These are phyloP conservation scores for Phortica variegata DNA, from an alignment of 1,140 invertebrate species.

Conservation along the genomic window DNA sequence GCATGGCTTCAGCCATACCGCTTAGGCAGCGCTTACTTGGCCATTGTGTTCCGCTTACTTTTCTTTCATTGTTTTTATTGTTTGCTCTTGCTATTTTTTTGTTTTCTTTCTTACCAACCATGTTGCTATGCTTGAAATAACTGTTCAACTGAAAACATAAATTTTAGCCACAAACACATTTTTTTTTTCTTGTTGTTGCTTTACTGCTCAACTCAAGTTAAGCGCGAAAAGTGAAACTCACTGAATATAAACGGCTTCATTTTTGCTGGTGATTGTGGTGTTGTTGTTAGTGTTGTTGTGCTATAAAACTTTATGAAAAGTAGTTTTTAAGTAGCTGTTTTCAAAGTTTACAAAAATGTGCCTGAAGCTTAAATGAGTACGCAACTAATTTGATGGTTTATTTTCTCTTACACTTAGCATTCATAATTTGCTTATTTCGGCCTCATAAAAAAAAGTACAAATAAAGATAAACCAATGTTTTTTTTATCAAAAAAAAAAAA, in stretches of 20 bases:
- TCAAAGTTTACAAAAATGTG: too few species aligned
- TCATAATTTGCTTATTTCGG: conserved; percentile 39
- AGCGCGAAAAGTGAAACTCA: conserved; percentile 12
- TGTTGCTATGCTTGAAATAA: conserved; percentile 42
- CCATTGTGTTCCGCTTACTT: conserved; percentile 21
- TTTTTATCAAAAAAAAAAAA: conserved; percentile 50
- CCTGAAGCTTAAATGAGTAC: too few species aligned
- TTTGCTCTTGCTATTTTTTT: not conserved
- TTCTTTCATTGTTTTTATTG: conserved; percentile 1
- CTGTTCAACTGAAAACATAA: conserved; percentile 54
- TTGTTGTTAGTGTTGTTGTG: too few species aligned
- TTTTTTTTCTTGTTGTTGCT: conserved; percentile 38
- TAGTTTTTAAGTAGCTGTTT: not conserved
- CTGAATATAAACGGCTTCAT: not conserved
- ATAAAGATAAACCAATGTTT: conserved; percentile 28
- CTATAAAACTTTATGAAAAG: conserved; percentile 6
- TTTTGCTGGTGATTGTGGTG: too few species aligned
- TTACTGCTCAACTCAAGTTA: conserved; percentile 15
- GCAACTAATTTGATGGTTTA: too few species aligned
- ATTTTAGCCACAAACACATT: conserved; percentile 53
- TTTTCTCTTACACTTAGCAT: not conserved
- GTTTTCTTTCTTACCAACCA: conserved; percentile 6
- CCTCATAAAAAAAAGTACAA: too few species aligned
- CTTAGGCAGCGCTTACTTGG: conserved; percentile 45
- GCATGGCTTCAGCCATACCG: conserved; percentile 12